Evolutionary conservation across 2,888 invertebrate genomes (phyloP).

Genomic region (Augiades crinisus): DNA sequence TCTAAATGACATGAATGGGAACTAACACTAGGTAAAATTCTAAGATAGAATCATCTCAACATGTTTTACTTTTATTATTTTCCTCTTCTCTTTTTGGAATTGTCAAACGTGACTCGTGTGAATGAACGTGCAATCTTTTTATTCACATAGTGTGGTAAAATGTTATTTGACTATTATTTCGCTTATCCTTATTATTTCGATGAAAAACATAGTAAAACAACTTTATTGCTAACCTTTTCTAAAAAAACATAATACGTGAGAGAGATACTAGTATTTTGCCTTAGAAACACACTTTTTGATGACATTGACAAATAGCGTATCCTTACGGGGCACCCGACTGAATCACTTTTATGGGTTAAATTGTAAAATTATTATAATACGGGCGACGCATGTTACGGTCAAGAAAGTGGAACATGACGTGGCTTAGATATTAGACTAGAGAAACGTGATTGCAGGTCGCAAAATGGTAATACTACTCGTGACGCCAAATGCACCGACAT

Average conservation of each 20-base stretch:
- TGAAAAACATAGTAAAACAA: background rate
- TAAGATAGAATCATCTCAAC: background rate
- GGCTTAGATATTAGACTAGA: slow-evolving; percentile 13
- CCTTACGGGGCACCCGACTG: slow-evolving; percentile 1
- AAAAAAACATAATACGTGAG: background rate
- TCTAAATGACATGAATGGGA: slow-evolving; percentile 6
- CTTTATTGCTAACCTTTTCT: background rate
- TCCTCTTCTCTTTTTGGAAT: slow-evolving; percentile 41
- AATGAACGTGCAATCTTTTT: slow-evolving; percentile 22
- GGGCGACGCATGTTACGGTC: slow-evolving; percentile 11
- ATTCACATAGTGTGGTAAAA: slow-evolving; percentile 7
- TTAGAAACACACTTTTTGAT: slow-evolving; percentile 7
- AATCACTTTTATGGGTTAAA: slow-evolving; percentile 4
- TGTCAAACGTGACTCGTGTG: slow-evolving; percentile 36
- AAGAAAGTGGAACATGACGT: slow-evolving; percentile 18
- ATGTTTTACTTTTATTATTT: slow-evolving; percentile 42
- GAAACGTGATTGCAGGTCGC: slow-evolving; percentile 13
- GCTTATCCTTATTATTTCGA: background rate
- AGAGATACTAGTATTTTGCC: background rate
- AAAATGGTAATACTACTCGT: slow-evolving; percentile 12
- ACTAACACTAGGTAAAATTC: background rate
- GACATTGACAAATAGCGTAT: background rate
- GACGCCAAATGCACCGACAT: background rate
- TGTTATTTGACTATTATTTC: slow-evolving; percentile 19
- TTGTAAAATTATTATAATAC: slow-evolving; percentile 20